Percentiles rank a stretch among this genome's conserved stretches.
Evolutionary conservation across 2,888 invertebrate genomes (phyloP).

Genomic region (Drosophila demipolita): DNA sequence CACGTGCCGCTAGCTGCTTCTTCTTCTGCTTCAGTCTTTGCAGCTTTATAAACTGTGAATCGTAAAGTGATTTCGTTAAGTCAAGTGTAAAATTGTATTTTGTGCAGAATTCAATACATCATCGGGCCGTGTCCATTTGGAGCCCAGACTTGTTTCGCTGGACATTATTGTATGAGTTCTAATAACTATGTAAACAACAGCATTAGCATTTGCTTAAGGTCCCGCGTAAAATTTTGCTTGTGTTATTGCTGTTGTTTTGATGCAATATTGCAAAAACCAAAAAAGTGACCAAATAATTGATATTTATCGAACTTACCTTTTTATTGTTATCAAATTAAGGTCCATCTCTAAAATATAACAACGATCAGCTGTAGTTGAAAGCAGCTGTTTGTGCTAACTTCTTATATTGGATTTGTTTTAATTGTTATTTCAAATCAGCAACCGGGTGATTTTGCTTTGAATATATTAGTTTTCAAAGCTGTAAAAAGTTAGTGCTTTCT

Average conservation of each 20-base stretch:
- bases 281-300: neutral
- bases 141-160: slow-evolving; percentile 53
- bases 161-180: slow-evolving; percentile 62
- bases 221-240: slow-evolving; percentile 45
- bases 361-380: neutral
- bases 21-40: slow-evolving; percentile 92
- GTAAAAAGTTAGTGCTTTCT: neutral
- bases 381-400: neutral
- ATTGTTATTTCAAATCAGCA: neutral
- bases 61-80: neutral
- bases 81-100: neutral
- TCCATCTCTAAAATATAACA: slow-evolving; percentile 10
- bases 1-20: slow-evolving; percentile 90
- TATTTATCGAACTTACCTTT: slow-evolving; percentile 1
- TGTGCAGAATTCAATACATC: slow-evolving; percentile 62
- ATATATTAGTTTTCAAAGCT: neutral
- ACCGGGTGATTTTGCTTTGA: neutral
- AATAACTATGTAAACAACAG: slow-evolving; percentile 9
- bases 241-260: slow-evolving; percentile 36
- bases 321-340: neutral
- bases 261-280: slow-evolving; percentile 19
- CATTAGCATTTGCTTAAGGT: slow-evolving; percentile 10
- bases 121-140: slow-evolving; percentile 83
- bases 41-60: slow-evolving; percentile 86
- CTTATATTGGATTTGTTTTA: neutral